Evolutionary conservation across 2,888 invertebrate species (phyloP).

Genomic region (Rhagonycha fulva): DNA sequence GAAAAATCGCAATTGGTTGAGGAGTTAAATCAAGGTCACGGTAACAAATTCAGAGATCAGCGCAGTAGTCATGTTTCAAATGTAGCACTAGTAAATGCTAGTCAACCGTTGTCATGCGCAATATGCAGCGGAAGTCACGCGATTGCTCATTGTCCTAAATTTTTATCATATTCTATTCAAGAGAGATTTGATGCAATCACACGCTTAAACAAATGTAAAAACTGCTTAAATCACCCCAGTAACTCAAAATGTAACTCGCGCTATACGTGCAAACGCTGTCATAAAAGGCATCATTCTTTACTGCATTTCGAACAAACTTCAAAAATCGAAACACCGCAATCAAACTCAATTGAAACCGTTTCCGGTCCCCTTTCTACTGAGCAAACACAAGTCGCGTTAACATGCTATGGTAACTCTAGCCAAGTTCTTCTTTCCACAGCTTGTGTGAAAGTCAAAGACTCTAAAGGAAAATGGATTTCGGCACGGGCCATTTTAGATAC

Average conservation of each 20-base stretch:
- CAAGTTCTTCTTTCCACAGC: slow-evolving; percentile 12
- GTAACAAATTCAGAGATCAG: not conserved
- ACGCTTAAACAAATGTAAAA: not conserved
- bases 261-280: slow-evolving; percentile 1
- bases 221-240: not conserved
- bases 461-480: not conserved
- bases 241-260: not conserved
- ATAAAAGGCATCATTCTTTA: not conserved
- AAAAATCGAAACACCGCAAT: not conserved
- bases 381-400: not conserved
- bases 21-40: not conserved
- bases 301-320: not conserved
- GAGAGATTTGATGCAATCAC: not conserved
- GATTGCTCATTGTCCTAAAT: not conserved
- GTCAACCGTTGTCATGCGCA: not conserved
- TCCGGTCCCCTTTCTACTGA: not conserved
- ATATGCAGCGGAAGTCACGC: not conserved
- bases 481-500: slow-evolving; percentile 1
- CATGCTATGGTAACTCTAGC: not conserved
- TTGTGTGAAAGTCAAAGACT: not conserved
- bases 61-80: not conserved
- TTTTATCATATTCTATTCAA: not conserved
- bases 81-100: not conserved
- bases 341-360: not conserved
- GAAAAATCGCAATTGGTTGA: not conserved